Evolutionary conservation across 2,797 vertebrate species (phyloP), one percentile per base, ranked within the genome.

Genomic region (Gallinago solitaria): DNA sequence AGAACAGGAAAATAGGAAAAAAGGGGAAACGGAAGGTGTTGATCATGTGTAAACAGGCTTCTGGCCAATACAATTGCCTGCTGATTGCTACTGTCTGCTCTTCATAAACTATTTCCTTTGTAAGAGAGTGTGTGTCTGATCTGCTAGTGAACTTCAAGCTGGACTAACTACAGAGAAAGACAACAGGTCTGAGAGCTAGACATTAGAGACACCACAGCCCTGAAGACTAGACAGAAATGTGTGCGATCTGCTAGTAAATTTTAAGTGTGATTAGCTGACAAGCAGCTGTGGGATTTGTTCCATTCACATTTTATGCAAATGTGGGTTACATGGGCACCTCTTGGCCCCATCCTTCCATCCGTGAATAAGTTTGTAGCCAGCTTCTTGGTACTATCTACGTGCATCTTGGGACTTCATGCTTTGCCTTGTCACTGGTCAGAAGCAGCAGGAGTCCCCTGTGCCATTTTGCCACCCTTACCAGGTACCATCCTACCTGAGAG

Each of bases 401-500:
- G 71, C 47, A 21, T 24, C n/a, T 32, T 1, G 12, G 54, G 17
- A 48, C 35, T 18, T 54, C 59, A 3, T 3, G 16, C 41, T 60
- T 16, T 0, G 0, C 53, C 48, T 69, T 5, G 1, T 41, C 35
- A 1, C 48, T 10, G 63, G 9, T 19, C 59, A 48, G 37, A 21
- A 13, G 68, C 35, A 19, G 57, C 24, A 64, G 33, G 45, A 61
- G 41, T 48, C 33, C 53, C 24, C 1, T 11, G 16, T 2, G 14
- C 53, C 48, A 12, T 12, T 33, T 12, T 25, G 20, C 53, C 20
- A 19, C 16, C 54, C 35, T 33, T 18, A 18, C 24, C 30, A 28
- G 25, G 7, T 18, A 12, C 65, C n/a, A n/a, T 33, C 54, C 97
- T 98, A 98, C 98, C 97, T 97, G 12, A 71, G 85, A 81, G 95